phyloP scores from a whole-genome alignment of 2,888 invertebrate species.

The Eueremaeus valkanovi region DNA sequence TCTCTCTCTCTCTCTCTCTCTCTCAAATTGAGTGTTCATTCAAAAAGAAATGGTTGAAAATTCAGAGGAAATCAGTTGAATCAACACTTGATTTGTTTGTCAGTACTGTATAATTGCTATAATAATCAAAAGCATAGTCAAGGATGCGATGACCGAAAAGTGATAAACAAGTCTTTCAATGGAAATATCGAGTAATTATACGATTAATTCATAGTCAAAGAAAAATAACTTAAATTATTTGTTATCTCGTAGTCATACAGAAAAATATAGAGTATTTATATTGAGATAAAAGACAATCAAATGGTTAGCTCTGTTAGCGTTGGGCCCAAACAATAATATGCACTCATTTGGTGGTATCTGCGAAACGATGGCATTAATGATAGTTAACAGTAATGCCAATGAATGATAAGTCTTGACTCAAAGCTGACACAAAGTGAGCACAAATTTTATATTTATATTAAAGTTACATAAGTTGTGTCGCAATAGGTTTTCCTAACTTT shows the following conservation, averaged over 20 bases:
- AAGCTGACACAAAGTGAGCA: not conserved
- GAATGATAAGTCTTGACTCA: not conserved
- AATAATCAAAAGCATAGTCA: not conserved
- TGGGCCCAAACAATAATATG: not conserved
- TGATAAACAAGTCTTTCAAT: not conserved
- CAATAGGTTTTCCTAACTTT: not conserved
- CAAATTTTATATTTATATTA: not conserved
- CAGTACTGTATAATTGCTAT: too few species aligned
- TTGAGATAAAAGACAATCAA: not conserved
- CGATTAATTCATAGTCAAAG: not conserved
- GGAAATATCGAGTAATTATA: not conserved
- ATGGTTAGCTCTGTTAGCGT: not conserved
- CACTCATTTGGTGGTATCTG: not conserved
- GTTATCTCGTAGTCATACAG: not conserved
- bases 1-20: too few species aligned
- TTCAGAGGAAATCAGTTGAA: not conserved
- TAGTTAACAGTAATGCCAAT: constrained; percentile 7
- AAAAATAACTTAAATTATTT: not conserved
- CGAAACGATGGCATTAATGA: not conserved
- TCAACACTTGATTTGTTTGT: not conserved
- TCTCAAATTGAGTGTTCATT: too few species aligned
- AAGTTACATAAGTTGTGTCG: not conserved
- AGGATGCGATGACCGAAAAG: not conserved
- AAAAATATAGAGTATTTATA: not conserved
- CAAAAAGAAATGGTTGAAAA: not conserved